Evolutionary conservation across 2,797 vertebrate species (phyloP), one percentile per base, ranked within the genome.

Genomic region (Sciurus carolinensis): DNA sequence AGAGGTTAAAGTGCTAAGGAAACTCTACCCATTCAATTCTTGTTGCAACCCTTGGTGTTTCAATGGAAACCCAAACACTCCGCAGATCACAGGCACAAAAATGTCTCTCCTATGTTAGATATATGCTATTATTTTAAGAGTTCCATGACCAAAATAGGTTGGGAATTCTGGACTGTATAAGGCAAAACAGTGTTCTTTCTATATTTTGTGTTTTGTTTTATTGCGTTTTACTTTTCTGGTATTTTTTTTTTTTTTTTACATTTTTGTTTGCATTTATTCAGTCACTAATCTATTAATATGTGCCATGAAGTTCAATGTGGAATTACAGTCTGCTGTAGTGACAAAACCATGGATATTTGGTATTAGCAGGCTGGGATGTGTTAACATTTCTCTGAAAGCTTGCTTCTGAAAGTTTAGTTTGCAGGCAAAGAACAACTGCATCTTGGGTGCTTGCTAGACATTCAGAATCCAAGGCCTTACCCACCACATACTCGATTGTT

Each of bases 261-360:
- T 86, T 82, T 30, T 18, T 44, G 76, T 33, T 85, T 91, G 14
- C 30, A n/a, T 66, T 28, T 62, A 80, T 30, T 93, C 81, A 85
- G 7, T 80, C 77, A 24, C 71, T n/a, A 67, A 4, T 62, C 54
- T 76, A 36, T n/a, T 69, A 76, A 44, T 18, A 90, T 22, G 36
- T 30, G 57, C 39, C 28, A 24, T 11, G 13, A 93, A 93, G 24
- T 26, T 82, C 10, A 26, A 72, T 42, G 52, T 71, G 22, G 8
- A 81, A 30, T 85, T 69, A 92, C 1, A 86, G 28, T 28, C 39
- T 73, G 54, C 39, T 79, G 8, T 80, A 5, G 30, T 52, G 28
- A 91, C 30, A 52, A 93, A 93, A 90, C 9, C 24, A 81, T 12
- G 33, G 76, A 47, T 81, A 47, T 71, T 86, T 80, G 22, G 59